These are phyloP conservation scores for Triplophysa siluroides DNA, from an alignment of 2,113 vertebrate genomes.

Conservation along the genomic window DNA sequence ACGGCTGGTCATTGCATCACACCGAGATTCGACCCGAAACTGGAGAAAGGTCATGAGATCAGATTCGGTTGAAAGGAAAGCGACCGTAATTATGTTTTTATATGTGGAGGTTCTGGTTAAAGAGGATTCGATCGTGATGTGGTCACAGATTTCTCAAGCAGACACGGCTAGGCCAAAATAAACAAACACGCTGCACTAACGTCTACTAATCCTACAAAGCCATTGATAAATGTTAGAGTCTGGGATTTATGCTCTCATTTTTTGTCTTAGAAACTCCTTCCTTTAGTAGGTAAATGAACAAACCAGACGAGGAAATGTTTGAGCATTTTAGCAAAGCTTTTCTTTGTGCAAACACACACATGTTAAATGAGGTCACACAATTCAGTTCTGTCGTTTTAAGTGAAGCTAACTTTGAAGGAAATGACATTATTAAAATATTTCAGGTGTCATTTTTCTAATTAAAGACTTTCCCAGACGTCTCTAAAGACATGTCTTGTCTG, in stretches of 20 bases:
- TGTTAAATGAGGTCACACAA: neutral
- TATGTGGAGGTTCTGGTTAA: conserved; percentile 49
- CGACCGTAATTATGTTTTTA: conserved; percentile 54
- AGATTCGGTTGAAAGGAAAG: conserved; percentile 54
- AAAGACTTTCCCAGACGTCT: conserved; percentile 1
- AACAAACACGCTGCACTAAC: conserved; percentile 52
- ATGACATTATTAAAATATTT: too few species aligned
- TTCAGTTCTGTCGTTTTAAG: neutral
- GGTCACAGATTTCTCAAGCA: conserved; percentile 49
- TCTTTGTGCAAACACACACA: neutral
- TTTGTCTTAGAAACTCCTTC: conserved; percentile 8
- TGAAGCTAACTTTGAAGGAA: too few species aligned
- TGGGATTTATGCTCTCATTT: conserved; percentile 13
- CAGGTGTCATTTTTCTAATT: neutral
- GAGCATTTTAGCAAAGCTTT: neutral
- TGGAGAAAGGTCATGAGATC: conserved; percentile 56
- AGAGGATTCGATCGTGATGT: conserved; percentile 39
- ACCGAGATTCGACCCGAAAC: conserved; percentile 47
- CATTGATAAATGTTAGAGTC: conserved; percentile 44
- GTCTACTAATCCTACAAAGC: conserved; percentile 48
- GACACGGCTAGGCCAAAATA: conserved; percentile 46
- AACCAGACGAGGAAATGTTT: conserved; percentile 16
- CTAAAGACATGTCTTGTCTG: neutral
- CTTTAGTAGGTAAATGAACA: conserved; percentile 24
- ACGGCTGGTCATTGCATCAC: conserved; percentile 26